A percentile compares a stretch with the other conserved stretches of the same genome.
Conservation (phyloP, 2,113 vertebrate genomes). For the Tyrannus savana region DNA sequence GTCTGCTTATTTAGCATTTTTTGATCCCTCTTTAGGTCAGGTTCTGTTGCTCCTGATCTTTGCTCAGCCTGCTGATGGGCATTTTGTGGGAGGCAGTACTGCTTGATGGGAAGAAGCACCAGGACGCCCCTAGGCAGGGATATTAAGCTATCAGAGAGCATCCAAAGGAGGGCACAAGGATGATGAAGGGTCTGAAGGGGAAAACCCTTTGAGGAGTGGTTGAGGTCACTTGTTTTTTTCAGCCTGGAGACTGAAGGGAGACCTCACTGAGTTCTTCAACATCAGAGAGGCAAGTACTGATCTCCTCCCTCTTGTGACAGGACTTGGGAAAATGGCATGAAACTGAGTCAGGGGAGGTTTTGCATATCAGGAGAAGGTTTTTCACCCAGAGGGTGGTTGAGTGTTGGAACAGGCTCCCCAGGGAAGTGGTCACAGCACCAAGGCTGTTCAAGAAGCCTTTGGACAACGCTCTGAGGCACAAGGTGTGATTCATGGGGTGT, state of each 20-base stretch:
- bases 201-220: neutral
- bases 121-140: neutral
- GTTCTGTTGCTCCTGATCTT: neutral
- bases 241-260: neutral
- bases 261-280: neutral
- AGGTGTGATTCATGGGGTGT: neutral
- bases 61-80: neutral
- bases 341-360: neutral
- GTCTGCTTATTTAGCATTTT: neutral
- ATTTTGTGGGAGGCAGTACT: neutral
- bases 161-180: neutral
- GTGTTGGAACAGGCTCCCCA: neutral
- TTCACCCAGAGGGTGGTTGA: neutral
- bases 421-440: neutral
- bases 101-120: rapidly evolving
- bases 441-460: neutral
- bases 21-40: neutral
- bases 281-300: neutral
- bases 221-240: neutral
- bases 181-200: neutral
- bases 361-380: neutral
- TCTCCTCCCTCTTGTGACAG: neutral
- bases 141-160: rapidly evolving
- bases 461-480: neutral
- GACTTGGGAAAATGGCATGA: neutral